Conservation (phyloP, 2,888 invertebrate species). For the Drosophila mimica region DNA sequence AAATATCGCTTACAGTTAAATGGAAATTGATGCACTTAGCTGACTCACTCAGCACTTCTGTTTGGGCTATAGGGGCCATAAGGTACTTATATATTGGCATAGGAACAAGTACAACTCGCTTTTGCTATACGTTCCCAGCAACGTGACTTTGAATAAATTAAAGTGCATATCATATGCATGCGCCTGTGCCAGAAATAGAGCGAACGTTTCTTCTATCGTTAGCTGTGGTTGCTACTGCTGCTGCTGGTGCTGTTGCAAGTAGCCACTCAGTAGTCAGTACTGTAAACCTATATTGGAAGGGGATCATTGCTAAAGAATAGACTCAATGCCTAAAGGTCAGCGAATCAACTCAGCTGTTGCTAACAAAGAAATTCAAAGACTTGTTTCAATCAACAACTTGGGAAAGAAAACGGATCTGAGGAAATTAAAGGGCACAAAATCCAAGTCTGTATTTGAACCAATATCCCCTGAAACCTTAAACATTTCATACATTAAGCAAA, state of each 20-base stretch:
- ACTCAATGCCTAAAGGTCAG: constrained; percentile 46
- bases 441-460: too few relatives aligned
- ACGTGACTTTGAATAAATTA: constrained; percentile 81
- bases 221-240: constrained; percentile 15
- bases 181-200: constrained; percentile 65
- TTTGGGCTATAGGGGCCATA: constrained; percentile 54
- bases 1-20: constrained; percentile 79
- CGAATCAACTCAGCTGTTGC: constrained; percentile 15
- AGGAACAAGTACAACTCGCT: constrained; percentile 60
- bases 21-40: constrained; percentile 82
- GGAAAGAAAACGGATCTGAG: constrained; percentile 8
- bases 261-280: constrained; percentile 47
- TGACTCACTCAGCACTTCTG: constrained; percentile 79
- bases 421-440: constrained; percentile 1
- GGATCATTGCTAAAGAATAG: constrained; percentile 38
- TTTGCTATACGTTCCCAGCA: constrained; percentile 59
- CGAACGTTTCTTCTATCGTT: constrained; percentile 40
- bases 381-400: constrained; percentile 20
- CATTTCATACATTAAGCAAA: neutral
- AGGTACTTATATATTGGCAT: constrained; percentile 61
- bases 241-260: constrained; percentile 30
- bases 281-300: constrained; percentile 53
- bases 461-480: too few relatives aligned
- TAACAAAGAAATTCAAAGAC: constrained; percentile 22
- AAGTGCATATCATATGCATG: constrained; percentile 77